phyloP scores from a whole-genome alignment of 2,113 vertebrate genomes.

The Alethe castanea region DNA sequence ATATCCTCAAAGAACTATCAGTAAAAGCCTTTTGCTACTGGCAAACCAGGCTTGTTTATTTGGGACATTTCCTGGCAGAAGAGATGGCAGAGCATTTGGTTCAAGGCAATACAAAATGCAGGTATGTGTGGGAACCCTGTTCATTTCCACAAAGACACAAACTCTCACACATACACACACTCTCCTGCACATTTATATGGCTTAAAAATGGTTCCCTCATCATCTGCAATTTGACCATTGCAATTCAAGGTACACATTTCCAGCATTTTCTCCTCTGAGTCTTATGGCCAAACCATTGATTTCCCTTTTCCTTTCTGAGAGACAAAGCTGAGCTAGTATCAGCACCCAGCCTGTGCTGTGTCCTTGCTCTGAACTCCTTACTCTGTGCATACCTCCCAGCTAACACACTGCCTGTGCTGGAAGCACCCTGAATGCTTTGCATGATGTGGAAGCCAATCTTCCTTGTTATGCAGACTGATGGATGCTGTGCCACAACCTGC shows the following conservation, averaged over 20 bases:
- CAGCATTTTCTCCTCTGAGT: neutral
- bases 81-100: neutral
- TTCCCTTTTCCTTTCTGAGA: neutral
- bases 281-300: neutral
- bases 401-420: neutral
- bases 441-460: neutral
- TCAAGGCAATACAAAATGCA: neutral
- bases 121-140: neutral
- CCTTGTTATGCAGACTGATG: slow-evolving; percentile 9
- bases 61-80: neutral
- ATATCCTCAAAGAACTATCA: neutral
- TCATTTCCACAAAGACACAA: neutral
- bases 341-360: neutral
- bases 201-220: neutral
- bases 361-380: neutral
- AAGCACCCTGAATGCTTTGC: neutral
- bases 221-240: neutral
- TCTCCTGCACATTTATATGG: neutral
- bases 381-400: neutral
- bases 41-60: neutral
- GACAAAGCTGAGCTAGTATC: neutral
- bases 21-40: neutral
- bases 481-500: neutral
- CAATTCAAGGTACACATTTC: neutral
- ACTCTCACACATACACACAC: neutral